Conservation (phyloP, 1,140 invertebrate species). For the Potamilus streckersoni region DNA sequence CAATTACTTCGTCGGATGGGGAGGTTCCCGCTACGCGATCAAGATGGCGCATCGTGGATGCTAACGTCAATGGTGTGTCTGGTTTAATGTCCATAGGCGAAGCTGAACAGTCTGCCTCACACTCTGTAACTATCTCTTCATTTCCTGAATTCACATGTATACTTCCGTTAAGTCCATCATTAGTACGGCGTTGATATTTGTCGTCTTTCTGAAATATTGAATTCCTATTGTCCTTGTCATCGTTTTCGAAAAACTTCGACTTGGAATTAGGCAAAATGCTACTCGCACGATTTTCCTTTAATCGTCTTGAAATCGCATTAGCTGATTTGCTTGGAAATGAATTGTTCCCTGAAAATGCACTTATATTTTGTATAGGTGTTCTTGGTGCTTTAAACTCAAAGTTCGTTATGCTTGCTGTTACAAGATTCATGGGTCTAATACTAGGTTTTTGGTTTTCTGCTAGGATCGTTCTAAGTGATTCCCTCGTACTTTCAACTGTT, state of each 20-base stretch:
- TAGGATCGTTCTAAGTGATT: conserved; percentile 34
- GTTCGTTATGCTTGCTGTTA: conserved; percentile 28
- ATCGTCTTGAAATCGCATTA: too few relatives aligned
- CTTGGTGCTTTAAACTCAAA: conserved; percentile 23
- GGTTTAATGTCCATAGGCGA: conserved; percentile 17
- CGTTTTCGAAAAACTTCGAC: background rate
- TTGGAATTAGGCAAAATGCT: too few relatives aligned
- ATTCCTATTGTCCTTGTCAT: too few relatives aligned
- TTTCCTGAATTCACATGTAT: too few relatives aligned
- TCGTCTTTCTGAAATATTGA: too few relatives aligned
- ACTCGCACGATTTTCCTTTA: too few relatives aligned
- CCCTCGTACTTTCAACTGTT: conserved; percentile 36
- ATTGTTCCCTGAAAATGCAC: too few relatives aligned
- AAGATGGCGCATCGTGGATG: conserved; percentile 21
- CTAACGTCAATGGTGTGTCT: conserved; percentile 25
- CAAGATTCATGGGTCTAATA: conserved; percentile 21
- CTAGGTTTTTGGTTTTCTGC: conserved; percentile 34
- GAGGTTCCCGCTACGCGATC: conserved; percentile 13
- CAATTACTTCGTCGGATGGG: conserved; percentile 15
- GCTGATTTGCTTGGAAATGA: too few relatives aligned
- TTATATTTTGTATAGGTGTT: too few relatives aligned
- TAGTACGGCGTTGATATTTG: too few relatives aligned
- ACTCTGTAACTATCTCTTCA: conserved; percentile 1
- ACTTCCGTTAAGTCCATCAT: too few relatives aligned
- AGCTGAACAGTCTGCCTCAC: conserved; percentile 21